A percentile compares a stretch with the other conserved stretches of the same genome.
Conservation (phyloP, 2,888 invertebrate species). For the Hylaea fasciaria region DNA sequence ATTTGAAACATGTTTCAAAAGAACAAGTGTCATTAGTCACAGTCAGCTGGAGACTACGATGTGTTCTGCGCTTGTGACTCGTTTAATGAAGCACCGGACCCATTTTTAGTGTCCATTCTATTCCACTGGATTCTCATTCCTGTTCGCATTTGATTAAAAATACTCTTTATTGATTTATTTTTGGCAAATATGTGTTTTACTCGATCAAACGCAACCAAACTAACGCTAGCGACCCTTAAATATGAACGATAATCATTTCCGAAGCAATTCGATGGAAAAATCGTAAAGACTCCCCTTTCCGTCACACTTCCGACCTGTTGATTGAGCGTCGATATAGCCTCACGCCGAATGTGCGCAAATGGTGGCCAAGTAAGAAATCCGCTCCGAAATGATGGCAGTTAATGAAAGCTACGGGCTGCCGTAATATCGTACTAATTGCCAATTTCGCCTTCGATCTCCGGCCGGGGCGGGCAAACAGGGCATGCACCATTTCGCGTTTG, state of each 20-base stretch:
- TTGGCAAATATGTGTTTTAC: conserved; percentile 13
- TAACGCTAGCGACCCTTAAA: conserved; percentile 19
- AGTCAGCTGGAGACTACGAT: conserved; percentile 44
- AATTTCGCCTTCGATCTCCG: conserved; percentile 79
- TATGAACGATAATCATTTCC: conserved; percentile 34
- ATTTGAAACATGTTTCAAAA: conserved; percentile 39
- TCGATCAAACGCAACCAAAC: conserved; percentile 24
- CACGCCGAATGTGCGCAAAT: conserved; percentile 34
- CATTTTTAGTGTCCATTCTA: conserved; percentile 44
- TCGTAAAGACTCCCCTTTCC: conserved; percentile 38
- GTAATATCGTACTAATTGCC: conserved; percentile 76
- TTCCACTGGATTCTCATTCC: conserved; percentile 35
- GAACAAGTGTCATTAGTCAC: conserved; percentile 44
- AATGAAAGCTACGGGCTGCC: conserved; percentile 48
- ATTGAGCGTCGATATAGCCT: conserved; percentile 41
- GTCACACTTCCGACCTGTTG: conserved; percentile 51
- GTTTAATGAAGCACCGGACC: conserved; percentile 45
- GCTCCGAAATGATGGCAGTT: conserved; percentile 41
- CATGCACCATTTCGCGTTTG: conserved; percentile 57
- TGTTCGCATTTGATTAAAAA: background rate
- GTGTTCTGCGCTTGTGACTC: conserved; percentile 45
- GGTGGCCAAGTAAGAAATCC: conserved; percentile 47
- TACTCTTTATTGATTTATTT: conserved; percentile 13
- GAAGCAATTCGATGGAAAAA: conserved; percentile 35
- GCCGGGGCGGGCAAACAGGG: conserved; percentile 53